These are phyloP conservation scores for Drosophila watanabei DNA, from an alignment of 1,140 invertebrate species.

Conservation along the genomic window DNA sequence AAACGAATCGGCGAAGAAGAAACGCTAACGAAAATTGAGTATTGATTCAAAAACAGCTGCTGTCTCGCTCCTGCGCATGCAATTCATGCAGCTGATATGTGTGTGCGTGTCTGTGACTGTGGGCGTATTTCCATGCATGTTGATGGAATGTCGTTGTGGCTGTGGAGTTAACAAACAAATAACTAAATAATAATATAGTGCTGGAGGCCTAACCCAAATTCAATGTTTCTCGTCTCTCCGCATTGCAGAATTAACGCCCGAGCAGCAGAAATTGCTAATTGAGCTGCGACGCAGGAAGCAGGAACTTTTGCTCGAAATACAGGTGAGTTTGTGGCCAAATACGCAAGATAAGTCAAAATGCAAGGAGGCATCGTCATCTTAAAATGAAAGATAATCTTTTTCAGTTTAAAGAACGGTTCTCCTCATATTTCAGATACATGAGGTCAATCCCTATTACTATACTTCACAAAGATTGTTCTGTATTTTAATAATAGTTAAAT, in stretches of 20 bases:
- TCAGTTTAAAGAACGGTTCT: not conserved
- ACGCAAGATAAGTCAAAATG: not conserved
- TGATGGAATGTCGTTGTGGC: slow-evolving; percentile 28
- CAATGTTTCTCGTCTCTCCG: slow-evolving; percentile 86
- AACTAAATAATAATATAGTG: not conserved
- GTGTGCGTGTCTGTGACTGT: slow-evolving; percentile 19
- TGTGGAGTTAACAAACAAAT: slow-evolving; percentile 61
- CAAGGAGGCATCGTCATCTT: not conserved
- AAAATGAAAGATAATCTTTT: not conserved
- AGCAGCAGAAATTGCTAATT: slow-evolving; percentile 95
- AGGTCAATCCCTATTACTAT: not conserved
- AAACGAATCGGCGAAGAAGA: slow-evolving; percentile 12
- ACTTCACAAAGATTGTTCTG: not conserved
- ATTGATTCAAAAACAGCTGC: slow-evolving; percentile 39
- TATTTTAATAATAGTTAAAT: not conserved
- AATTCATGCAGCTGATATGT: slow-evolving; percentile 29
- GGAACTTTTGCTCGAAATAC: slow-evolving; percentile 96
- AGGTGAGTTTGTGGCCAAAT: slow-evolving; percentile 90
- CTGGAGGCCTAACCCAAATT: slow-evolving; percentile 7
- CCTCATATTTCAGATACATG: not conserved
- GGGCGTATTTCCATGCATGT: slow-evolving; percentile 39
- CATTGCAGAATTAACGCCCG: slow-evolving; percentile 95
- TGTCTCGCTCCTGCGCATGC: slow-evolving; percentile 38
- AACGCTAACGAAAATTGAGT: slow-evolving; percentile 37
- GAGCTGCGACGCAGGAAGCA: slow-evolving; percentile 96